Evolutionary conservation across 2,113 vertebrate species (phyloP).

Genomic region (Calypte anna): DNA sequence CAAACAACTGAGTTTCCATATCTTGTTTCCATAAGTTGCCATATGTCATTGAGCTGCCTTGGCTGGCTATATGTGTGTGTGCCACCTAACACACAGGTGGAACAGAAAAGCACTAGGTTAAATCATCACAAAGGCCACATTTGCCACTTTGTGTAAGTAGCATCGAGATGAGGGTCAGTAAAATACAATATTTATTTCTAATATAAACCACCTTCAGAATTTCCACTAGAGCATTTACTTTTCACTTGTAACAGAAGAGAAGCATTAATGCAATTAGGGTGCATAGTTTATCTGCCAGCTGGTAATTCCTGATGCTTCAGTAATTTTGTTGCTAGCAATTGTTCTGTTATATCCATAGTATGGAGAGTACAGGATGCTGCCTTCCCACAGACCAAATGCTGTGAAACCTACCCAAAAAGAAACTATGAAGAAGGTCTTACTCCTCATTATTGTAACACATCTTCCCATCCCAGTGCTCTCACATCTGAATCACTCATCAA

Average conservation of each 20-base stretch:
- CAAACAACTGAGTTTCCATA: not conserved
- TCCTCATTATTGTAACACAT: not conserved
- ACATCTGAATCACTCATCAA: not conserved
- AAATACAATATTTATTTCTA: constrained; percentile 12
- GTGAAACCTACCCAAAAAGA: not conserved
- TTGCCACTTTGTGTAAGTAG: not conserved
- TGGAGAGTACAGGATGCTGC: not conserved
- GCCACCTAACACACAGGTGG: not conserved
- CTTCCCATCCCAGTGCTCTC: not conserved
- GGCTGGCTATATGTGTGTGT: not conserved
- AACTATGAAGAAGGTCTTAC: not conserved
- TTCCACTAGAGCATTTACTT: not conserved
- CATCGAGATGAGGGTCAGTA: not conserved
- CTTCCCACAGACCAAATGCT: not conserved
- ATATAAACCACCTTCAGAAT: not conserved
- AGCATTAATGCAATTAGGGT: not conserved
- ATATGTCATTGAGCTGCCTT: not conserved
- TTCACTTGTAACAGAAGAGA: not conserved
- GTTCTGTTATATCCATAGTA: not conserved
- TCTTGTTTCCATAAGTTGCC: not conserved
- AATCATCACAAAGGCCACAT: not conserved
- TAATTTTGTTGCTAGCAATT: not conserved
- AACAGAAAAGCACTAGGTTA: not conserved
- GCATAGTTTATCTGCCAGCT: not conserved
- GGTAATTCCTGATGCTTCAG: not conserved